Base-by-base conservation (phyloP, 2,888 invertebrate species). In the Lithophane semibrunnea region DNA sequence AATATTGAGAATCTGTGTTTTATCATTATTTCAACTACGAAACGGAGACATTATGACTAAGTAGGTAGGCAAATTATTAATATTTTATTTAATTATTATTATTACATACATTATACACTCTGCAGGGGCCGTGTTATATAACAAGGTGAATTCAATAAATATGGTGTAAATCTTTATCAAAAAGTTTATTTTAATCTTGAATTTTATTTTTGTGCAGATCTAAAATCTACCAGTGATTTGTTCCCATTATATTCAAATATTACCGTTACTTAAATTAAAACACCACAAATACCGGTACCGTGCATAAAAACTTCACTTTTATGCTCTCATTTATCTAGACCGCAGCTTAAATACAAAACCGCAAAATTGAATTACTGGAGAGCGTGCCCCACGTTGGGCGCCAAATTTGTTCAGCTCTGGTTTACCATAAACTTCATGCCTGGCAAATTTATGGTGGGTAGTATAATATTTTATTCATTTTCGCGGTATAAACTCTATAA, bases 301-400 rank as follows among this genome's bases (percentile, higher is more conserved):
- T 60, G 13, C 44, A 80, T 42, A 65, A 73, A 52, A 54, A 44
- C 73, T 60, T 44, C 16, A 58, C 52, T 16, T 78, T 72, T 47
- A 73, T 60, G 73, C 10, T 10, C 37, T 58, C 64, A 54, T 79
- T 79, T 65, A 80, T 60, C 73, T 47, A n/a, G 64, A 80, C 58
- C 52, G 21, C 47, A 37, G 24, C 56, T 58, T 68, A 47, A 64
- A 82, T 54, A 68, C 24, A 75, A 67, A n/a, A 56, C 47, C 68
- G 58, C 58, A 65, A 68, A 76, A 82, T 68, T 76, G 29, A 82
- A 68, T 82, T 64, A 54, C n/a, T n/a, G n/a, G 64, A 54, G 37
- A 76, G 67, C 63, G 37, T 13, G 13, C 13, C 67, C 66, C 63
- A 54, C 52, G 76, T 58, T 68, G 67, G 67, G 77, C 67, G 79